Evolutionary conservation across 92 coral and sea anemone species (phyloP).

Genomic region (Heliopora coerulea): DNA sequence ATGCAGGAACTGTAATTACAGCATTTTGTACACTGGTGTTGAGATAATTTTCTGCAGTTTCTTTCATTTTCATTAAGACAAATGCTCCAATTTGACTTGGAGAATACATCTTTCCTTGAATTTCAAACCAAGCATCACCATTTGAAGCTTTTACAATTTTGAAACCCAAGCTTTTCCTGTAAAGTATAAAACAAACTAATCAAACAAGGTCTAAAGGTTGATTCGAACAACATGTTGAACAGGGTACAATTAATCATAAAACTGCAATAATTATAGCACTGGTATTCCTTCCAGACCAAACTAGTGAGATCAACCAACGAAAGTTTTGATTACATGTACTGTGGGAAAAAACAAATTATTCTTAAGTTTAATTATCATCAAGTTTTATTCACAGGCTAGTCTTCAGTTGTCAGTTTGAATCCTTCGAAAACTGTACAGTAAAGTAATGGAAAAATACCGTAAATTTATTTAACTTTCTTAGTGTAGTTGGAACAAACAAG

Average conservation of each 20-base stretch:
- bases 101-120: slow-evolving; percentile 84
- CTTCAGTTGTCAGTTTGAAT: too few relatives aligned
- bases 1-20: slow-evolving; percentile 90
- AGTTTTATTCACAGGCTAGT: too few relatives aligned
- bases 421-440: too few relatives aligned
- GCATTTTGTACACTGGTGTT: slow-evolving; percentile 86
- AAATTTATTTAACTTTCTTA: too few relatives aligned
- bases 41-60: slow-evolving; percentile 83
- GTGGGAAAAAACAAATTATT: too few relatives aligned
- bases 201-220: neutral
- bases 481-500: too few relatives aligned
- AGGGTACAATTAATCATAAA: neutral
- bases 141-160: slow-evolving; percentile 84
- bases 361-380: too few relatives aligned
- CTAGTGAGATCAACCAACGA: too few relatives aligned
- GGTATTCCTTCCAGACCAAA: too few relatives aligned
- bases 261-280: too few relatives aligned
- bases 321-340: too few relatives aligned
- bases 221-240: neutral
- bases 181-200: neutral
- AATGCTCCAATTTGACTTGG: slow-evolving; percentile 98
- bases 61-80: slow-evolving; percentile 89
- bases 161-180: slow-evolving; percentile 64
- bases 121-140: slow-evolving; percentile 98
- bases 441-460: too few relatives aligned